phyloP scores from a whole-genome alignment of 2,113 vertebrate species.

The Tretioscincus oriximinensis region DNA sequence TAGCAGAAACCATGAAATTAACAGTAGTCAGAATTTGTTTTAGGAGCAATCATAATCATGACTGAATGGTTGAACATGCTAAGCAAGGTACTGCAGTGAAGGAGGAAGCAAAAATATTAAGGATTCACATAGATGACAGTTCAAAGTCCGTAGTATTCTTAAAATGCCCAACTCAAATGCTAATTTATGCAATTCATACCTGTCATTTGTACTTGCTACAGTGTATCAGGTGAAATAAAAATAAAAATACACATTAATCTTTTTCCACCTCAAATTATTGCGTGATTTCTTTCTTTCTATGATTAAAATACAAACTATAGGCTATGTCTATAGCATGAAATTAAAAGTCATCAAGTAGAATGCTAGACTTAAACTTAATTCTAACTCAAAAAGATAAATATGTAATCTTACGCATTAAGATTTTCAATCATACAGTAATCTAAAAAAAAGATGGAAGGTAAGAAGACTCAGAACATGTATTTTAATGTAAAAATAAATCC shows the following conservation, averaged over 20 bases:
- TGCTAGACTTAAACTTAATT: not conserved
- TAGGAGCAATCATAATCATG: no score
- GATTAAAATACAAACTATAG: conserved; percentile 4
- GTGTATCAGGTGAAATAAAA: not conserved
- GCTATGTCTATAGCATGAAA: not conserved
- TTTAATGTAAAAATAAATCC: not conserved
- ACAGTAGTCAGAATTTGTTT: no score
- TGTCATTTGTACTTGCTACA: not conserved
- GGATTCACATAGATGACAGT: not conserved
- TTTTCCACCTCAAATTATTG: not conserved
- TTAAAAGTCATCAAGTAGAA: conserved; percentile 30
- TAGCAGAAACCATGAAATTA: no score
- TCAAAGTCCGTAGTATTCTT: not conserved
- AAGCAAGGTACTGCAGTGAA: not conserved
- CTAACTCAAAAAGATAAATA: not conserved
- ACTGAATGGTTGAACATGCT: not conserved
- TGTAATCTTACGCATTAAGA: not conserved
- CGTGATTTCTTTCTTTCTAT: conserved; percentile 47
- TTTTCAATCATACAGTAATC: conserved; percentile 2
- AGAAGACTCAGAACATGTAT: not conserved
- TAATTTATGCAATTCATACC: not conserved
- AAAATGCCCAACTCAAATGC: not conserved
- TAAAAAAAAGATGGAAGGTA: not conserved
- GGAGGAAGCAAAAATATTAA: not conserved
- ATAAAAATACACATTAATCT: not conserved